Base-by-base conservation (phyloP, 1,140 invertebrate species). In the Cydia amplana region DNA sequence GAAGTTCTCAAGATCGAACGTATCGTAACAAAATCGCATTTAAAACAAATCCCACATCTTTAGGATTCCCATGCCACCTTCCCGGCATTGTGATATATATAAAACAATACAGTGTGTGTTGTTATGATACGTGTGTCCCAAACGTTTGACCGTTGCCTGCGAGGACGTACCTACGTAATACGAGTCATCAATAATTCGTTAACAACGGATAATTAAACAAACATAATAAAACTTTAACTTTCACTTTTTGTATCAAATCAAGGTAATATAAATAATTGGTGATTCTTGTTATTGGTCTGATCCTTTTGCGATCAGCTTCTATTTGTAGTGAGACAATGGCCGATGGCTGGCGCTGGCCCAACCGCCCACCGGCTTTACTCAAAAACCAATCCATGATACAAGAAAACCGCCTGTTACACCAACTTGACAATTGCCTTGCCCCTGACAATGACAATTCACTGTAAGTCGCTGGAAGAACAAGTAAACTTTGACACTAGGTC, bases 11-110 rank as follows among this genome's bases (percentile, higher is more conserved):
- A 51, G 49, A 51, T 51, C 12, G 43, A 46, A 46, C 12, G 43
- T 16, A 46, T 16, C 49, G 49, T 51, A 51, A 51, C 49, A 5
- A n/a, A 51, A 51, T 18, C 49, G 49, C 49, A 51, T 51, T 51
- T 51, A 51, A 51, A 51, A 16, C 14, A n/a, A 51, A 51, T 51
- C 49, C 12, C 49, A 51, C 5, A 51, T 51, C 49, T 51, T 51
- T 51, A 16, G 49, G 49, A 51, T 51, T 51, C 49, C 49, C 49
- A 51, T n/a, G 49, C 49, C 49, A n/a, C 6, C 49, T 51, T 51
- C 49, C 49, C 49, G 49, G 4, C 49, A 51, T 51, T 51, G 49
- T 51, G n/a, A 51, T 18, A 51, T 51, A 51, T 51, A 51, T 51
- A 51, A 16, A 51, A 51, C 49, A 51, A 51, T 51, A 16, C 46